Evolutionary conservation across 2,888 invertebrate genomes (phyloP).

Genomic region (Pyrrhopygopsis socrates): DNA sequence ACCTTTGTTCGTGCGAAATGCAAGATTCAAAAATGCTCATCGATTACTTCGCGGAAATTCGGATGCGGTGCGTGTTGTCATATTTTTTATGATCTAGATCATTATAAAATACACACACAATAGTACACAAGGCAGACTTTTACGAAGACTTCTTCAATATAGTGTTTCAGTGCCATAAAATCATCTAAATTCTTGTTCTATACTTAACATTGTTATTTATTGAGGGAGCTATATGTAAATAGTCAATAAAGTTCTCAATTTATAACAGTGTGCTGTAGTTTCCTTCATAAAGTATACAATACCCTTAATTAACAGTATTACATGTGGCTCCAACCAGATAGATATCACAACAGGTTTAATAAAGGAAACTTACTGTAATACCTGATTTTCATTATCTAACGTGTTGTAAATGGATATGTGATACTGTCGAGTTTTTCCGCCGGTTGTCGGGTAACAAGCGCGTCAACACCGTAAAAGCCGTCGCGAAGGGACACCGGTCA

Average conservation of each 20-base stretch:
- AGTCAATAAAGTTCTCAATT: no score
- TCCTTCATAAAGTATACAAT: background rate
- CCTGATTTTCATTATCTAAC: constrained; percentile 77
- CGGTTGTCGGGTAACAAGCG: constrained; percentile 81
- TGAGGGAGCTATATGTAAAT: no score
- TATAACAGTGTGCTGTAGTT: no score
- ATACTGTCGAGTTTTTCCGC: constrained; percentile 88
- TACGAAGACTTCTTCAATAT: no score
- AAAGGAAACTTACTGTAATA: constrained; percentile 75
- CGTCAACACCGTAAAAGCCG: constrained; percentile 82
- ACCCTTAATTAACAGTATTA: constrained; percentile 66
- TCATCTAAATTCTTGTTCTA: no score
- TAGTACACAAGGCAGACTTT: no score
- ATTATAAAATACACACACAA: no score
- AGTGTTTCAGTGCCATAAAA: no score
- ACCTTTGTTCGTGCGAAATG: constrained; percentile 92
- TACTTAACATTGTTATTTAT: no score
- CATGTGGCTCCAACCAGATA: background rate
- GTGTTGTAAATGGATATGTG: constrained; percentile 88
- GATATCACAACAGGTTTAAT: constrained; percentile 68
- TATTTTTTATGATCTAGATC: background rate
- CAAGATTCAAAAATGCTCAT: constrained; percentile 89
- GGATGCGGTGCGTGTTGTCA: constrained; percentile 82
- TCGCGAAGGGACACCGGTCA: constrained; percentile 87
- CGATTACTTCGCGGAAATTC: constrained; percentile 92